These are phyloP conservation scores for Boloria euphrosyne DNA, from an alignment of 2,888 invertebrate species.

Conservation along the genomic window DNA sequence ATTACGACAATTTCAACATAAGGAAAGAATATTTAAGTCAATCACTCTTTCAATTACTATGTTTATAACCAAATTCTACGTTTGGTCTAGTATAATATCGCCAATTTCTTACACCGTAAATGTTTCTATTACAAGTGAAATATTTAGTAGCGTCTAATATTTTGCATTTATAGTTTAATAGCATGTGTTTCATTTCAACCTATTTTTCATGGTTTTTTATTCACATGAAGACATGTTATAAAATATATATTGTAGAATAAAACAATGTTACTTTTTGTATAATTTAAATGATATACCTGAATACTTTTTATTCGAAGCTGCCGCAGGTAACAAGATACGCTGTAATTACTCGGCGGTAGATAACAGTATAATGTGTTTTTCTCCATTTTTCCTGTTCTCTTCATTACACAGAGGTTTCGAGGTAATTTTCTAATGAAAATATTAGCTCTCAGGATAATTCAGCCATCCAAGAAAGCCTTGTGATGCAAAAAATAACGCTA, in stretches of 20 bases:
- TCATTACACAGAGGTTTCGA: neutral
- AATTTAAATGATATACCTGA: neutral
- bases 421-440: neutral
- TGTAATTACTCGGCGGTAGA: neutral
- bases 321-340: neutral
- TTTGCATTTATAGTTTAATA: too few relatives aligned
- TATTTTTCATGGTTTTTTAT: too few relatives aligned
- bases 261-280: neutral
- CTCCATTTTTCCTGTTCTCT: neutral
- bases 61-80: neutral
- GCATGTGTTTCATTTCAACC: too few relatives aligned
- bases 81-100: neutral
- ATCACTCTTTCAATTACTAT: neutral
- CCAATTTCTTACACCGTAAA: too few relatives aligned
- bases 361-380: neutral
- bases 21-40: neutral
- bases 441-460: constrained; percentile 6
- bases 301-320: neutral
- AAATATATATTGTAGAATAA: neutral
- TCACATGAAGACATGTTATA: too few relatives aligned
- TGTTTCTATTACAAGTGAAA: too few relatives aligned
- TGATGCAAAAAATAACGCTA: constrained; percentile 4
- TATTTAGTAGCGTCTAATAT: too few relatives aligned
- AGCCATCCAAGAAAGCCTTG: constrained; percentile 3
- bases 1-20: constrained; percentile 13